These are phyloP conservation scores for Drosophila arizonae DNA, from an alignment of 1,140 invertebrate species.

Conservation along the genomic window DNA sequence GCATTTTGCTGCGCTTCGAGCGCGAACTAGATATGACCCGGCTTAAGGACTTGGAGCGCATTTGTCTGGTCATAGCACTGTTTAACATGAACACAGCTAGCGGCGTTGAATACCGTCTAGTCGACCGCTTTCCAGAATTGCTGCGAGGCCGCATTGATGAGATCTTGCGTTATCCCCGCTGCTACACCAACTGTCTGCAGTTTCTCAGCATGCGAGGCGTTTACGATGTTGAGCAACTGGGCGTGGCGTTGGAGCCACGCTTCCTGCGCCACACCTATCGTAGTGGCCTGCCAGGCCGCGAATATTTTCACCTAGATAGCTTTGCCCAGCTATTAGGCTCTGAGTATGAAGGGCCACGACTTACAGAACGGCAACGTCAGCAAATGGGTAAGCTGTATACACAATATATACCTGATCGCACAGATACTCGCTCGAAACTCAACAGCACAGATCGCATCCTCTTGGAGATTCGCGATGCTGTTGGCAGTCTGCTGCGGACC, in stretches of 20 bases:
- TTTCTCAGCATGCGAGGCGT: slow-evolving; percentile 83
- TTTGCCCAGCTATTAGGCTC: slow-evolving; percentile 83
- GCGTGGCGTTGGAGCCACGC: slow-evolving; percentile 78
- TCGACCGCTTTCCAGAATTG: slow-evolving; percentile 82
- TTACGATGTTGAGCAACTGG: slow-evolving; percentile 84
- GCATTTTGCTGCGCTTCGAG: slow-evolving; percentile 81
- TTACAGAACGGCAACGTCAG: slow-evolving; percentile 74
- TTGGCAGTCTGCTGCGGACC: slow-evolving; percentile 58
- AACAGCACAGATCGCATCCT: slow-evolving; percentile 83
- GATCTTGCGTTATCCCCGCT: slow-evolving; percentile 82
- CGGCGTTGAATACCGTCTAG: slow-evolving; percentile 80
- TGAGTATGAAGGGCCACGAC: slow-evolving; percentile 84
- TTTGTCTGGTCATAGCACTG: slow-evolving; percentile 83
- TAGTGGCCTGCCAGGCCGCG: slow-evolving; percentile 68
- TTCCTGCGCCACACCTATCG: slow-evolving; percentile 82
- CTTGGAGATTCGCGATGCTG: slow-evolving; percentile 81
- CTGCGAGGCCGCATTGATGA: slow-evolving; percentile 83
- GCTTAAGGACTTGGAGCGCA: slow-evolving; percentile 87
- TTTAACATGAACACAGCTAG: slow-evolving; percentile 83
- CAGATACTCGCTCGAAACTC: slow-evolving; percentile 82
- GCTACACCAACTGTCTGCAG: slow-evolving; percentile 82
- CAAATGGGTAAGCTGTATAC: slow-evolving; percentile 83
- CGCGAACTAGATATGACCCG: slow-evolving; percentile 76
- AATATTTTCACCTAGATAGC: slow-evolving; percentile 84
- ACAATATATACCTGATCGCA: slow-evolving; percentile 82